A percentile compares a stretch with the other conserved stretches of the same genome.
These are phyloP conservation scores for Acleris sparsana DNA, from an alignment of 2,888 invertebrate genomes.

Conservation along the genomic window DNA sequence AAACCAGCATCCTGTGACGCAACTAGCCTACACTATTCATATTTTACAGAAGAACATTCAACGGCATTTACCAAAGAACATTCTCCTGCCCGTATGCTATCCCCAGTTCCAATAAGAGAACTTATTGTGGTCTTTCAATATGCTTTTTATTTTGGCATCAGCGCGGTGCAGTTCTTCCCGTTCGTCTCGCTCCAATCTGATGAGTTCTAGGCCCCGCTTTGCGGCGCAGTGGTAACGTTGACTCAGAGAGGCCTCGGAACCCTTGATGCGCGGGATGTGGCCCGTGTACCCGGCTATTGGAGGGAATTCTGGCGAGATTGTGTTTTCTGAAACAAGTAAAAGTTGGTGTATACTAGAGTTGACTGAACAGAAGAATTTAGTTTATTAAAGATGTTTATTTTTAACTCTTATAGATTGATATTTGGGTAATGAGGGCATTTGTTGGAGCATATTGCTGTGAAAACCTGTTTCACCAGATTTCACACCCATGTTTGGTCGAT, in stretches of 20 bases:
- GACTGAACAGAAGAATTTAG: neutral
- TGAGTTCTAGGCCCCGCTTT: constrained; percentile 84
- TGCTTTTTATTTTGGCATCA: constrained; percentile 64
- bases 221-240: constrained; percentile 87
- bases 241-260: constrained; percentile 87
- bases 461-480: too few relatives aligned
- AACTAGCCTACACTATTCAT: too few relatives aligned
- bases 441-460: too few relatives aligned
- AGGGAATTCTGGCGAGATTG: constrained; percentile 86
- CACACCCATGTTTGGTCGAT: too few relatives aligned
- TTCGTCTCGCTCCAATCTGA: constrained; percentile 82
- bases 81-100: constrained; percentile 83
- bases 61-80: constrained; percentile 77
- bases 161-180: constrained; percentile 71
- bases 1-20: too few relatives aligned
- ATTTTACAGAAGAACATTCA: constrained; percentile 71
- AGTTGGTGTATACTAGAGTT: neutral
- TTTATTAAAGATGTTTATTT: too few relatives aligned
- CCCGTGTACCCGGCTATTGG: constrained; percentile 90
- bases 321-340: constrained; percentile 78
- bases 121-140: constrained; percentile 70
- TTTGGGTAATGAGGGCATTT: too few relatives aligned
- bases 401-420: neutral
- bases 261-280: constrained; percentile 87
- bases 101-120: constrained; percentile 80